A percentile compares a stretch with the other conserved stretches of the same genome.
These are phyloP conservation scores for Furcula furcula DNA, from an alignment of 2,888 invertebrate genomes.

Conservation along the genomic window DNA sequence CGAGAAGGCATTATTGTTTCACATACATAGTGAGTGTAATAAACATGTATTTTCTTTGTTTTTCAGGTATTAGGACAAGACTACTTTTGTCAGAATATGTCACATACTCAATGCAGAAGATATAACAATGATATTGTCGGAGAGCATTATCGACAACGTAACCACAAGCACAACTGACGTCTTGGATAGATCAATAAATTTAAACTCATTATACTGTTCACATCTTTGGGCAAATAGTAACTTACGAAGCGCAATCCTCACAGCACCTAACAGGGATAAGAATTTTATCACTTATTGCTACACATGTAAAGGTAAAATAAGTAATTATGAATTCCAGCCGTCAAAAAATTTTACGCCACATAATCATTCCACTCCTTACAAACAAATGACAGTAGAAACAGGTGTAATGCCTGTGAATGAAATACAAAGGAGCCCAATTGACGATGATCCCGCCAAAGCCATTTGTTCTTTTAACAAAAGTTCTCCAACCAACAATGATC, in stretches of 20 bases:
- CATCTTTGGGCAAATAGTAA: constrained; percentile 67
- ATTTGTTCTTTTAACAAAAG: constrained; percentile 33
- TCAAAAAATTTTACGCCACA: constrained; percentile 55
- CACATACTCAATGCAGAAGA: constrained; percentile 15
- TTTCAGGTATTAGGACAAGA: too few species aligned
- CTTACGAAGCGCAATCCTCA: constrained; percentile 55
- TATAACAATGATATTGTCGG: constrained; percentile 57
- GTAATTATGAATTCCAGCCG: constrained; percentile 67
- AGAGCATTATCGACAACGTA: constrained; percentile 44
- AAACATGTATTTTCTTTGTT: too few species aligned
- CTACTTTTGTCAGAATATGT: not conserved
- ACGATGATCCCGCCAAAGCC: constrained; percentile 31
- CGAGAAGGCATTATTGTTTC: too few species aligned
- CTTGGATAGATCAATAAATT: constrained; percentile 51
- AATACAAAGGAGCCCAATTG: constrained; percentile 31
- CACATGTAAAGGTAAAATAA: constrained; percentile 69
- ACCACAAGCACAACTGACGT: constrained; percentile 38
- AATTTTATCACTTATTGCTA: constrained; percentile 64
- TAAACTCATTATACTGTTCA: constrained; percentile 66
- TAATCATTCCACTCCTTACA: constrained; percentile 68
- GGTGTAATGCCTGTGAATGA: constrained; percentile 27
- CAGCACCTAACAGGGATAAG: constrained; percentile 46
- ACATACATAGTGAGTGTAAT: too few species aligned
- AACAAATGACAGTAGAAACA: constrained; percentile 28
- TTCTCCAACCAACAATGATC: constrained; percentile 30